Evolutionary conservation across 2,113 vertebrate genomes (phyloP).

Genomic region (Genyomyrus donnyi): DNA sequence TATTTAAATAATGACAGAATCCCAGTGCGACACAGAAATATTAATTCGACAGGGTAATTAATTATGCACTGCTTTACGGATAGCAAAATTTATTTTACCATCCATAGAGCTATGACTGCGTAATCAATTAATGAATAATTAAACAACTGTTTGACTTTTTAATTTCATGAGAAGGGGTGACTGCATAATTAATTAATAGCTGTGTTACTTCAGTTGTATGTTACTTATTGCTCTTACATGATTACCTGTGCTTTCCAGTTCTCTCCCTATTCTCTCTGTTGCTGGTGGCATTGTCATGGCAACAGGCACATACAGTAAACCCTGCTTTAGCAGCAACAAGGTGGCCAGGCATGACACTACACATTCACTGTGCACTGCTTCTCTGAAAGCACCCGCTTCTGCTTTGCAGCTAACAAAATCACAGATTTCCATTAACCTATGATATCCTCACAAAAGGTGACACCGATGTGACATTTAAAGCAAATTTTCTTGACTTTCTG

Average conservation of each 20-base stretch:
- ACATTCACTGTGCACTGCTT: not conserved
- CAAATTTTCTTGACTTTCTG: not conserved
- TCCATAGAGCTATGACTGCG: not conserved
- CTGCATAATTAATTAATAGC: not conserved
- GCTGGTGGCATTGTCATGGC: slow-evolving; percentile 19
- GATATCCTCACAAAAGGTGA: not conserved
- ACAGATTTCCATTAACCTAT: not conserved
- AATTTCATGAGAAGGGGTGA: not conserved
- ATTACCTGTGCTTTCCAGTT: not conserved
- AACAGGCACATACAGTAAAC: slow-evolving; percentile 20
- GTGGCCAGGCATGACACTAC: not conserved
- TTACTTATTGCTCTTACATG: not conserved
- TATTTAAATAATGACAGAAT: not conserved
- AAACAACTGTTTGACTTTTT: not conserved
- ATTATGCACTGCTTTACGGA: not conserved
- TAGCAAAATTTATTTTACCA: not conserved
- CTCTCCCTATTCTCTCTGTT: not conserved
- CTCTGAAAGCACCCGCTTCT: not conserved
- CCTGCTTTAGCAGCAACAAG: not conserved
- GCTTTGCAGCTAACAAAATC: not conserved
- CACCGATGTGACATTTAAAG: not conserved
- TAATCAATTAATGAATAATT: slow-evolving; percentile 10
- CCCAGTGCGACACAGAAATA: not conserved
- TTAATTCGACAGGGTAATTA: not conserved
- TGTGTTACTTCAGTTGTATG: not conserved